Percentiles rank a stretch among this genome's conserved stretches.
Conservation (phyloP, 2,113 vertebrate genomes). For the Diadophis punctatus region DNA sequence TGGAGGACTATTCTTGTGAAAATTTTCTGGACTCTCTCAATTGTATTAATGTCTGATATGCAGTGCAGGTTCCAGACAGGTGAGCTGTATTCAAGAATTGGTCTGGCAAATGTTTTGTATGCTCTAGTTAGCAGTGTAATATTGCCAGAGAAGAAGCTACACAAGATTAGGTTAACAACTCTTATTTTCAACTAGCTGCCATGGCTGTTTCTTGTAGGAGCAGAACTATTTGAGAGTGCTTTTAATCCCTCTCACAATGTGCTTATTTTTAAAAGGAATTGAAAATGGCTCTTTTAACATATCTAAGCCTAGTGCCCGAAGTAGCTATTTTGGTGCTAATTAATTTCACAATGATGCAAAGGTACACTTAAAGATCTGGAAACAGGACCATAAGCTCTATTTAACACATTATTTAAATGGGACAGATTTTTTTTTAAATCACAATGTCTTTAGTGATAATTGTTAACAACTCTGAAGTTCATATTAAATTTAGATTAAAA, state of each 20-base stretch:
- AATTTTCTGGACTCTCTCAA: too few species aligned
- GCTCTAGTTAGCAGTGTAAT: too few species aligned
- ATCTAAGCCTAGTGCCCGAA: conserved; percentile 13
- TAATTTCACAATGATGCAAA: conserved; percentile 16
- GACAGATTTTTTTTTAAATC: not conserved
- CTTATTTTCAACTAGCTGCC: too few species aligned
- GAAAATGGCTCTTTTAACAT: conserved; percentile 27
- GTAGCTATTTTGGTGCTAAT: not conserved
- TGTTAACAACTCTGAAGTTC: not conserved
- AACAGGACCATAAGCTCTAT: not conserved
- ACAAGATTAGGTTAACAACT: too few species aligned
- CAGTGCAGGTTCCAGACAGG: too few species aligned
- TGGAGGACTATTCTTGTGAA: too few species aligned
- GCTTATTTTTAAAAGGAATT: not conserved
- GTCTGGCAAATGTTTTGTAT: too few species aligned
- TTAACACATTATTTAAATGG: conserved; percentile 19
- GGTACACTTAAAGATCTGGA: not conserved
- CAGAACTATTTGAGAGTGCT: not conserved
- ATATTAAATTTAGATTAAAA: not conserved
- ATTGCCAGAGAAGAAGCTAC: too few species aligned
- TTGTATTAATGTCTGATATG: too few species aligned
- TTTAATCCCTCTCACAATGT: not conserved
- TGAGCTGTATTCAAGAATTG: too few species aligned
- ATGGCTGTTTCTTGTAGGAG: not conserved
- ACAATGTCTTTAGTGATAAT: conserved; percentile 5